Evolutionary conservation across 2,888 invertebrate genomes (phyloP).

Genomic region (Hirudinaria manillensis): DNA sequence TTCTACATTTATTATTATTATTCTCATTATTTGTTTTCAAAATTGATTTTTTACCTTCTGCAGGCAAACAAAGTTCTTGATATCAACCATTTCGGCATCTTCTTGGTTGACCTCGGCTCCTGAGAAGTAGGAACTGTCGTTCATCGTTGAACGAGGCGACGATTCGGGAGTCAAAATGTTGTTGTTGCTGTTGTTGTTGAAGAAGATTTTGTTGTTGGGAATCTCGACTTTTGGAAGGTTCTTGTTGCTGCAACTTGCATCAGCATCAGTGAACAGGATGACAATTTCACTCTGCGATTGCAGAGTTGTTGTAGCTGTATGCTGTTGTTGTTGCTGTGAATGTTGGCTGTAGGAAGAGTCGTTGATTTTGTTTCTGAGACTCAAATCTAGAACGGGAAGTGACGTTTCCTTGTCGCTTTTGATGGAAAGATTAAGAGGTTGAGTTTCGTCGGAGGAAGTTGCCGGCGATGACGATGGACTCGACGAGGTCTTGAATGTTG

Average conservation of each 20-base stretch:
- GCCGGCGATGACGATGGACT: slow-evolving; percentile 19
- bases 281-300: not conserved
- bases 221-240: not conserved
- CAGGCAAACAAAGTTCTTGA: not conserved
- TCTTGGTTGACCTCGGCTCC: not conserved
- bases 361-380: not conserved
- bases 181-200: slow-evolving; percentile 5
- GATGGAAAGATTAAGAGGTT: slow-evolving; percentile 2
- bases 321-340: not conserved
- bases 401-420: slow-evolving; percentile 9
- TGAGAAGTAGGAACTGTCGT: slow-evolving; percentile 7
- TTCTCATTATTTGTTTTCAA: not conserved
- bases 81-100: not conserved
- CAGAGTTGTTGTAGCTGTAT: not conserved
- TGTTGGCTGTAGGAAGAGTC: not conserved
- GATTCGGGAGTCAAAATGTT: not conserved
- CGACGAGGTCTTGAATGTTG: slow-evolving; percentile 19
- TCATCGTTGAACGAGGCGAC: not conserved
- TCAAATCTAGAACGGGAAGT: slow-evolving; percentile 8
- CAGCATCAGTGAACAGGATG: not conserved
- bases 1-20: not conserved
- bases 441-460: slow-evolving; percentile 4
- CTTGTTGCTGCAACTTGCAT: not conserved
- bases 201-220: not conserved
- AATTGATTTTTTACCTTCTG: not conserved